These are phyloP conservation scores for Eidolon helvum DNA, from an alignment of 2,113 vertebrate species.

Conservation along the genomic window DNA sequence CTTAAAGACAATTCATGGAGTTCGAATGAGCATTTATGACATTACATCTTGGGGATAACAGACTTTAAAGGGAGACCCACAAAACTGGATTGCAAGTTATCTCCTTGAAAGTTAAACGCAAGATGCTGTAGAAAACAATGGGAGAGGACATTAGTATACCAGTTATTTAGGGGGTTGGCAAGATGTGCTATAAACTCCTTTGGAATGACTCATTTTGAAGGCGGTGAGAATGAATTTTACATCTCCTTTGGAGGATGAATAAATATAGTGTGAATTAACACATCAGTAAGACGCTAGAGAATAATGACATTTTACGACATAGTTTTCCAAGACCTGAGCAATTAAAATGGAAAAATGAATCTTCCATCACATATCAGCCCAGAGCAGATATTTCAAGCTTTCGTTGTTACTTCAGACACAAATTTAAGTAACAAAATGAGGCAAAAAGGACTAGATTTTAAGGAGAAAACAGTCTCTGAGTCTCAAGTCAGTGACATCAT, in stretches of 20 bases:
- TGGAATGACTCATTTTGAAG: slow-evolving; percentile 48
- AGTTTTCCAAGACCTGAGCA: not conserved
- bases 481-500: not conserved
- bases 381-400: not conserved
- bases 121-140: not conserved
- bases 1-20: not conserved
- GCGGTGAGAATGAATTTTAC: not conserved
- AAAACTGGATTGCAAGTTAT: not conserved
- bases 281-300: not conserved
- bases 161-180: not conserved
- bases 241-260: not conserved
- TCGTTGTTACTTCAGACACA: not conserved
- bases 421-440: not conserved
- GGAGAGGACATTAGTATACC: not conserved
- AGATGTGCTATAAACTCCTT: not conserved
- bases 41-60: not conserved
- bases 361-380: not conserved
- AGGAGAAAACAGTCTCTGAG: not conserved
- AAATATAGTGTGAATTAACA: not conserved
- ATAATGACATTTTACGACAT: not conserved
- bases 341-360: not conserved
- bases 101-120: not conserved
- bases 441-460: not conserved
- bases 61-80: not conserved
- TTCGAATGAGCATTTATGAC: not conserved